These are phyloP conservation scores for Streptopelia turtur DNA, from an alignment of 2,797 vertebrate genomes.

Conservation along the genomic window DNA sequence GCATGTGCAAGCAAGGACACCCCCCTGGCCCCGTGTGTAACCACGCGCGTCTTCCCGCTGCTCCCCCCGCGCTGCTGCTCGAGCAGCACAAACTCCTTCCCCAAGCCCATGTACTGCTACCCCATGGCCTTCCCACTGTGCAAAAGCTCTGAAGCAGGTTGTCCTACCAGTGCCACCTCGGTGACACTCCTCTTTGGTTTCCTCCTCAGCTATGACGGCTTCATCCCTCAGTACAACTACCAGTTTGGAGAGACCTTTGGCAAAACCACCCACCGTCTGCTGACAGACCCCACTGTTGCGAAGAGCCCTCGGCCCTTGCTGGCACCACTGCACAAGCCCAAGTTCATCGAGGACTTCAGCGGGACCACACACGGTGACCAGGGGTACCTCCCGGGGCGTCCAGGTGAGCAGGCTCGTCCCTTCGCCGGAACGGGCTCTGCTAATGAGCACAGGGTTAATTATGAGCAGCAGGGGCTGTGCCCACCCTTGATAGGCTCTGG, in stretches of 20 bases:
- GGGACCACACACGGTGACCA: accelerated
- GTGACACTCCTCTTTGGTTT: not conserved
- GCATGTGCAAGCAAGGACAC: accelerated
- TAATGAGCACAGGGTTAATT: accelerated
- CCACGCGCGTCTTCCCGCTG: accelerated
- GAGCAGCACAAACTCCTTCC: accelerated
- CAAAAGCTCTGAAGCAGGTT: not conserved
- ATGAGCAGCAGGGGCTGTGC: accelerated
- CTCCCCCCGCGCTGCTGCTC: accelerated
- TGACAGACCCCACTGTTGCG: accelerated
- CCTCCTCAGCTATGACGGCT: constrained; percentile 5
- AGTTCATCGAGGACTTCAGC: accelerated
- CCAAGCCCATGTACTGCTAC: accelerated
- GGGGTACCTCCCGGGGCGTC: accelerated
- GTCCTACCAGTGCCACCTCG: accelerated
- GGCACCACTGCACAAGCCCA: not conserved
- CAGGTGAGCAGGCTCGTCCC: not conserved
- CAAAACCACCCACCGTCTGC: not conserved
- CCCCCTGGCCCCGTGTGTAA: not conserved
- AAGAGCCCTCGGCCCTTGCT: not conserved
- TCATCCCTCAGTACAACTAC: not conserved
- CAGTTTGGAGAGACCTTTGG: constrained; percentile 14
- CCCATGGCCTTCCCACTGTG: accelerated
- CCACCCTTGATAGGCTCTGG: accelerated
- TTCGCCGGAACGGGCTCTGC: accelerated